phyloP scores from a whole-genome alignment of 2,797 vertebrate species.

The Pseudotriccus pelzelni region DNA sequence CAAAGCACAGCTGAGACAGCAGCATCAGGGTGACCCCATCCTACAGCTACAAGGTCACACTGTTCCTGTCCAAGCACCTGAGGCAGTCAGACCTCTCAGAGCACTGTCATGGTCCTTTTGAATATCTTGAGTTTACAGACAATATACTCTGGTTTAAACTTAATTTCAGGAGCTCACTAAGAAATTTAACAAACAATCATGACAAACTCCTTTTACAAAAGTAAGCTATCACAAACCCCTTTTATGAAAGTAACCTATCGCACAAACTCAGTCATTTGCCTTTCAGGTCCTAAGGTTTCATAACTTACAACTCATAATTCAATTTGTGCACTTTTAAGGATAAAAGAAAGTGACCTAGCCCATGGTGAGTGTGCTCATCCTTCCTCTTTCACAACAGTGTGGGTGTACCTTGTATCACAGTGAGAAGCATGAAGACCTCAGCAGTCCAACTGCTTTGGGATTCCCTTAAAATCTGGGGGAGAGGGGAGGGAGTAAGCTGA shows the following conservation, averaged over 20 bases:
- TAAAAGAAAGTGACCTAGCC: not conserved
- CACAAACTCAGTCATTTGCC: not conserved
- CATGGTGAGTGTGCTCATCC: not conserved
- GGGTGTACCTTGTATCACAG: too few relatives aligned
- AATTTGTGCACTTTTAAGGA: not conserved
- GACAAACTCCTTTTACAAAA: not conserved
- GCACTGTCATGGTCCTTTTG: not conserved
- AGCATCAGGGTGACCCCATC: not conserved
- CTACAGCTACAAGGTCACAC: not conserved
- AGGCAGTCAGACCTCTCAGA: not conserved
- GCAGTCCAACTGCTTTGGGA: not conserved
- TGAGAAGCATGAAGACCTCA: not conserved
- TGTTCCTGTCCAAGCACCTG: not conserved
- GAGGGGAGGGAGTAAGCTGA: not conserved
- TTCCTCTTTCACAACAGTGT: not conserved
- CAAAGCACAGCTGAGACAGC: not conserved
- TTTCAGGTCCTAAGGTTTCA: not conserved
- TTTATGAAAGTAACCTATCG: not conserved
- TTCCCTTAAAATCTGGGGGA: rapidly evolving
- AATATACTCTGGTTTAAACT: not conserved
- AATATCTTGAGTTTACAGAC: not conserved
- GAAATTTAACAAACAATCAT: not conserved
- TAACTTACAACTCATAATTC: not conserved
- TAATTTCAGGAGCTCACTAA: not conserved
- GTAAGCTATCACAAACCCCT: not conserved